These are phyloP conservation scores for Nestor notabilis DNA, from an alignment of 2,113 vertebrate genomes.

Conservation along the genomic window DNA sequence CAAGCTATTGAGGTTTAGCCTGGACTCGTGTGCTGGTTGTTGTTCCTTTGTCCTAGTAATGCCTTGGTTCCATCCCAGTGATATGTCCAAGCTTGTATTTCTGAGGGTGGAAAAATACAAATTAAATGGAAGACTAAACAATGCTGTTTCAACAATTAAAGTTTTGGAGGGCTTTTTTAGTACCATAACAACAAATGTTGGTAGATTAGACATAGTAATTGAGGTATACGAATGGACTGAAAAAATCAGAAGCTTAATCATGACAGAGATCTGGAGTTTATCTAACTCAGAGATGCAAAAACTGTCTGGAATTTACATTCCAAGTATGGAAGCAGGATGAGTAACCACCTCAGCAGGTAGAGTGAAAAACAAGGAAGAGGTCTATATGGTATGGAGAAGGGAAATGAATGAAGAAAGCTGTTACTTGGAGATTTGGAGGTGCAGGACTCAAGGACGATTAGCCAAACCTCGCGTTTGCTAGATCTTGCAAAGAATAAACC, in stretches of 20 bases:
- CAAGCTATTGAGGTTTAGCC: neutral
- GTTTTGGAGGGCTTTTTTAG: neutral
- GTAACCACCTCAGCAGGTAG: neutral
- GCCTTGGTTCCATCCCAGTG: neutral
- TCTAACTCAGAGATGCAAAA: neutral
- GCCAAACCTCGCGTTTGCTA: neutral
- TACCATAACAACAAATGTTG: neutral
- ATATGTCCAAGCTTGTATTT: neutral
- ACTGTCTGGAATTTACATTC: neutral
- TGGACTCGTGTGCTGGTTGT: neutral
- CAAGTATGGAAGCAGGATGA: neutral
- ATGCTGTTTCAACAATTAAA: neutral
- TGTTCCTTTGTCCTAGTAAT: neutral
- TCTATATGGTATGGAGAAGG: neutral
- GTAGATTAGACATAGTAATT: neutral
- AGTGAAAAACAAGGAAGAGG: neutral
- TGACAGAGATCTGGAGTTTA: neutral
- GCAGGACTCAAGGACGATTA: neutral
- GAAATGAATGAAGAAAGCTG: neutral
- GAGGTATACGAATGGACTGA: neutral
- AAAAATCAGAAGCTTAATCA: constrained; percentile 13
- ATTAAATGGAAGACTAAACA: neutral
- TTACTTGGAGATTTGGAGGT: neutral
- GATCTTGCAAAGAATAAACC: neutral
- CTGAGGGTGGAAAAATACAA: neutral